Conservation (phyloP, 2,113 vertebrate genomes). For the Alectura lathami region DNA sequence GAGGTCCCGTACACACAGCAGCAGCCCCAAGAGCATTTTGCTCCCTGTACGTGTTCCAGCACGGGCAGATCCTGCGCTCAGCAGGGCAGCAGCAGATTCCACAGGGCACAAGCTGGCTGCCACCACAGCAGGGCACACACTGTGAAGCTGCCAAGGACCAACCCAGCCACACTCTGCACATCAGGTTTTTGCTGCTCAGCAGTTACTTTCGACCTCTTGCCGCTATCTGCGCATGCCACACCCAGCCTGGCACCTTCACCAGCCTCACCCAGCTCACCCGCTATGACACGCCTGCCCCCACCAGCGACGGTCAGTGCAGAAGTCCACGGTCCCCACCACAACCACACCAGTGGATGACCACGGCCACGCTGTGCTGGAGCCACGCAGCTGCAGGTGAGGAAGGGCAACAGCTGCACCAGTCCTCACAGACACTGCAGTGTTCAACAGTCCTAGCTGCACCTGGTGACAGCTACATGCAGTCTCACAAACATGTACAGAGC, state of each 20-base stretch:
- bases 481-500: background rate
- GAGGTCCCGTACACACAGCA: slow-evolving; percentile 72
- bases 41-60: slow-evolving; percentile 78
- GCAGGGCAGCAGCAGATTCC: slow-evolving; percentile 77
- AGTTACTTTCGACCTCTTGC: slow-evolving; percentile 88
- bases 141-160: slow-evolving; percentile 86
- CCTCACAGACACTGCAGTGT: slow-evolving; percentile 52
- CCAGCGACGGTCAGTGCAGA: slow-evolving; percentile 92
- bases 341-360: slow-evolving; percentile 93
- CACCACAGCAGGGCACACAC: too few relatives aligned
- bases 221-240: slow-evolving; percentile 85
- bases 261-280: slow-evolving; percentile 95
- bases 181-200: slow-evolving; percentile 85
- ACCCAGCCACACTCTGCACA: slow-evolving; percentile 90
- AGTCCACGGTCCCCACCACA: slow-evolving; percentile 94
- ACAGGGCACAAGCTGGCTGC: slow-evolving; percentile 73
- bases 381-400: slow-evolving; percentile 94
- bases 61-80: slow-evolving; percentile 74
- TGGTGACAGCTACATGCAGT: background rate
- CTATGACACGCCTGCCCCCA: slow-evolving; percentile 93
- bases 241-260: slow-evolving; percentile 88
- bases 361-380: slow-evolving; percentile 94
- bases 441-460: slow-evolving; percentile 11
- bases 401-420: slow-evolving; percentile 85
- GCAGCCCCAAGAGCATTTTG: slow-evolving; percentile 77